Conservation (phyloP, 1,140 invertebrate species). For the Papilio glaucus region DNA sequence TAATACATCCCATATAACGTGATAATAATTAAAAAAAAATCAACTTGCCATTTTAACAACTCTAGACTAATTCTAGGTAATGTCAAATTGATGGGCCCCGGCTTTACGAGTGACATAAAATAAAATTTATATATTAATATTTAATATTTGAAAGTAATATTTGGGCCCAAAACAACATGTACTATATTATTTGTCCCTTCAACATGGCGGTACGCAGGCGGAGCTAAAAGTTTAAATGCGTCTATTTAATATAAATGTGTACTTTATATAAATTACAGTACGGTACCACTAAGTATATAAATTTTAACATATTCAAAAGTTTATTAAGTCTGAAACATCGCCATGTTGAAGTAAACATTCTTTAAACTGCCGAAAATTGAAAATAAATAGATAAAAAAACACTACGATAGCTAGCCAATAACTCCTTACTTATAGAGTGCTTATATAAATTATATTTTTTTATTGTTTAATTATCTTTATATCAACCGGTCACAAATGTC, state of each 20-base stretch:
- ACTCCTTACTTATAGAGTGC: slow-evolving; percentile 65
- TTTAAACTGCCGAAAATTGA: slow-evolving; percentile 17
- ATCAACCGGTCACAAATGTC: slow-evolving; percentile 5
- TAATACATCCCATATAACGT: slow-evolving; percentile 37
- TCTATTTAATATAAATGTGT: not conserved
- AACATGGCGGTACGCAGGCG: not conserved
- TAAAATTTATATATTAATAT: slow-evolving; percentile 53
- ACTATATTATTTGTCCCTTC: not conserved
- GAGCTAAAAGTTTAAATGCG: slow-evolving; percentile 5
- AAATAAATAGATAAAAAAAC: slow-evolving; percentile 61
- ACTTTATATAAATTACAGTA: slow-evolving; percentile 2
- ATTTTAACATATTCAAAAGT: slow-evolving; percentile 7
- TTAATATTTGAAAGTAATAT: slow-evolving; percentile 50
- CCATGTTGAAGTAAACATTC: slow-evolving; percentile 45
- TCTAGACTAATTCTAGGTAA: slow-evolving; percentile 79
- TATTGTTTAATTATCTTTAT: slow-evolving; percentile 42
- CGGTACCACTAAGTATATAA: not conserved
- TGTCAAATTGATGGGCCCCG: slow-evolving; percentile 74
- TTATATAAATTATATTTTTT: slow-evolving; percentile 73
- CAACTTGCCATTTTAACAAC: slow-evolving; percentile 82
- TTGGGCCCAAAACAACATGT: slow-evolving; percentile 39
- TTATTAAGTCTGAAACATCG: slow-evolving; percentile 17
- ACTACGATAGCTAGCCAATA: slow-evolving; percentile 69
- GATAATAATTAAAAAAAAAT: slow-evolving; percentile 48
- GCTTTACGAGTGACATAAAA: slow-evolving; percentile 47